Percentiles rank a stretch among this genome's conserved stretches.
These are phyloP conservation scores for Drusus annulatus DNA, from an alignment of 1,140 invertebrate genomes.

Conservation along the genomic window DNA sequence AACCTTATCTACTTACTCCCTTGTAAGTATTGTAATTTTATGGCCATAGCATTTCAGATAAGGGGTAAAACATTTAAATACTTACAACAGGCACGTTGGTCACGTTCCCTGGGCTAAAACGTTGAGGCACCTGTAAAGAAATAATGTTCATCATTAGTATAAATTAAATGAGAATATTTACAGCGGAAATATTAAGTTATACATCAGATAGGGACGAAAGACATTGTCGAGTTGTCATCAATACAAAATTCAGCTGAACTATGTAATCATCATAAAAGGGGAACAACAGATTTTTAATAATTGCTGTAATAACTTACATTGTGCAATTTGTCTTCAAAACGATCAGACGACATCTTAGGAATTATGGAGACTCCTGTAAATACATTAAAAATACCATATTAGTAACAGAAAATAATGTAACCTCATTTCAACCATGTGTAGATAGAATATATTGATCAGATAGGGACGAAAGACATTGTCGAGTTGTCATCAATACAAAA, in stretches of 20 bases:
- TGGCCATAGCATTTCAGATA: background rate
- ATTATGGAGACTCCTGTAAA: no score
- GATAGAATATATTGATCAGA: constrained; percentile 24
- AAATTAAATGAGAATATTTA: background rate
- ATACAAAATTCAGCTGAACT: constrained; percentile 56
- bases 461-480: constrained; percentile 57
- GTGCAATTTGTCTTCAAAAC: no score
- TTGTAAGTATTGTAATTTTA: no score
- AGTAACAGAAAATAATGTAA: no score
- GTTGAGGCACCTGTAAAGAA: background rate
- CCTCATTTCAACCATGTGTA: background rate
- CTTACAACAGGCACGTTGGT: background rate
- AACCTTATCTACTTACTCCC: no score
- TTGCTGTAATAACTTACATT: no score
- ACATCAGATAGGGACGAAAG: constrained; percentile 57
- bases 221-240: constrained; percentile 55
- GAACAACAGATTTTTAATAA: no score
- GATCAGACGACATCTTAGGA: no score
- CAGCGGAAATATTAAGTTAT: background rate
- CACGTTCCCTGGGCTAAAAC: background rate
- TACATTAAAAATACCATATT: no score
- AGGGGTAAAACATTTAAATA: no score
- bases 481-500: constrained; percentile 50
- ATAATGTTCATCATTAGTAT: background rate
- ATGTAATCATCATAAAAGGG: constrained; percentile 50